Conservation (phyloP, 2,888 invertebrate species). For the Ormyrus labotus region DNA sequence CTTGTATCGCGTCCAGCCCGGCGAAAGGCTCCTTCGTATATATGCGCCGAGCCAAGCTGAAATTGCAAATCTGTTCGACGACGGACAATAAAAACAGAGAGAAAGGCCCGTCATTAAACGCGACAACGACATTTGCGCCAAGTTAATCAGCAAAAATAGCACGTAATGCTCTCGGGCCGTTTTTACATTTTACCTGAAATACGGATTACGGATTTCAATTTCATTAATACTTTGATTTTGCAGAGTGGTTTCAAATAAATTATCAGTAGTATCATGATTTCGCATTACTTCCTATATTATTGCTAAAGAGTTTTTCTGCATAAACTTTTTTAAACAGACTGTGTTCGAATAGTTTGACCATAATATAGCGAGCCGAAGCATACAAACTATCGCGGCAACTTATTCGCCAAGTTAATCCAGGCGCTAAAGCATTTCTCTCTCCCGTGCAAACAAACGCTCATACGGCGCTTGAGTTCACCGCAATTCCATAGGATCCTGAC, state of each 20-base stretch:
- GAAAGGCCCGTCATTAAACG: background rate
- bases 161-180: too few species aligned
- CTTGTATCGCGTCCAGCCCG: background rate
- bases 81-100: slow-evolving; percentile 27
- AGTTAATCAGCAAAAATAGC: too few species aligned
- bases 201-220: too few species aligned
- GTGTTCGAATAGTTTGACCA: too few species aligned
- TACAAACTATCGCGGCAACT: slow-evolving; percentile 25
- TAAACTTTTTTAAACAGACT: too few species aligned
- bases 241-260: too few species aligned
- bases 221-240: too few species aligned
- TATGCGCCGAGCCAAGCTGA: slow-evolving; percentile 14
- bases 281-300: too few species aligned
- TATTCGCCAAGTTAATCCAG: slow-evolving; percentile 39
- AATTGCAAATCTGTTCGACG: slow-evolving; percentile 48
- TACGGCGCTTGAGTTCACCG: slow-evolving; percentile 13
- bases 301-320: too few species aligned
- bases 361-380: background rate
- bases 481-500: slow-evolving; percentile 26
- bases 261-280: too few species aligned
- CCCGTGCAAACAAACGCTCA: background rate
- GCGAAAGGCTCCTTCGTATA: slow-evolving; percentile 22
- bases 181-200: too few species aligned
- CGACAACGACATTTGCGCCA: too few species aligned
- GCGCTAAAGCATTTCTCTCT: slow-evolving; percentile 23